Conservation (phyloP, 2,113 vertebrate species). For the Calypte anna region DNA sequence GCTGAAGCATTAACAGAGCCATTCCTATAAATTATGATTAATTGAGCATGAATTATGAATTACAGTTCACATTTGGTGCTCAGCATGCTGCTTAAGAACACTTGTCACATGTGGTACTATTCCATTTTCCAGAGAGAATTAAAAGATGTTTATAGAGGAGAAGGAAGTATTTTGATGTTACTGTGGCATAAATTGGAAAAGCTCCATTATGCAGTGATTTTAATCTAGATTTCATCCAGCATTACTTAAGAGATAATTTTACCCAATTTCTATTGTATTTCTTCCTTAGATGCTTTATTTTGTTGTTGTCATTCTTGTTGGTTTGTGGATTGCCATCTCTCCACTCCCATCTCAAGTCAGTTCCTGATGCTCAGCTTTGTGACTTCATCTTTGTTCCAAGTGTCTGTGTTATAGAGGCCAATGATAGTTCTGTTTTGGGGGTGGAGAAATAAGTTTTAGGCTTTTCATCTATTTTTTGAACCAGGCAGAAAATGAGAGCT, state of each 20-base stretch:
- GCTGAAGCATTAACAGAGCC: background rate
- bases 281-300: background rate
- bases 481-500: background rate
- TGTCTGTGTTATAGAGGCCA: background rate
- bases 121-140: conserved; percentile 24
- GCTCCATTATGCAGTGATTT: background rate
- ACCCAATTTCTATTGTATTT: background rate
- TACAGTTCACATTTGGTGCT: background rate
- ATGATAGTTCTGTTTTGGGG: background rate
- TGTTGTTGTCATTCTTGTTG: background rate
- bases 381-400: background rate
- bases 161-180: conserved; percentile 28
- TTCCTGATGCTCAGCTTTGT: background rate
- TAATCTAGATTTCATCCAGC: conserved; percentile 12
- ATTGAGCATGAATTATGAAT: conserved; percentile 23
- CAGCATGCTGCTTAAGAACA: conserved; percentile 3
- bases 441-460: background rate
- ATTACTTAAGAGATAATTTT: conserved; percentile 9
- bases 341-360: background rate
- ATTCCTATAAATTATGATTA: conserved; percentile 29
- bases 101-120: background rate
- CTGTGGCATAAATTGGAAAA: conserved; percentile 9
- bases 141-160: conserved; percentile 5
- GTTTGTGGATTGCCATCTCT: background rate
- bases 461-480: background rate